Percentiles rank a stretch among this genome's conserved stretches.
These are phyloP conservation scores for Epicampocera succincta DNA, from an alignment of 2,888 invertebrate species.

Conservation along the genomic window DNA sequence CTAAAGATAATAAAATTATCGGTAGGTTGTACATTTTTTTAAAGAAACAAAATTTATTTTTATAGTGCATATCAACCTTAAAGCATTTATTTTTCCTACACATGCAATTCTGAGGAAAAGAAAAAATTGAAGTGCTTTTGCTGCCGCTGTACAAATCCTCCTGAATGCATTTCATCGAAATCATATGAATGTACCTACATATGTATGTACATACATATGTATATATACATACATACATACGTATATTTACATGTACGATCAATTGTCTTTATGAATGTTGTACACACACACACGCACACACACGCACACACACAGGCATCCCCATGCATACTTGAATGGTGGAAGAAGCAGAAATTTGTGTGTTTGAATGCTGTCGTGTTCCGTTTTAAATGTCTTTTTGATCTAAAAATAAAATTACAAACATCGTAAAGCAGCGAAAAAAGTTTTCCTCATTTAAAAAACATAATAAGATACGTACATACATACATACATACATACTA, in stretches of 20 bases:
- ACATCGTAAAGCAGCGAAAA: conserved; percentile 6
- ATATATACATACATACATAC: background rate
- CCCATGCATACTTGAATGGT: background rate
- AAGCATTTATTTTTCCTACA: conserved; percentile 16
- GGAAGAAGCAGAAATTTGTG: background rate
- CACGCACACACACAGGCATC: too few species aligned
- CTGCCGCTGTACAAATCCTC: background rate
- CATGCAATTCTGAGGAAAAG: conserved; percentile 1
- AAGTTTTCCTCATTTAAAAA: conserved; percentile 50
- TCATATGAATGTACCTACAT: conserved; percentile 3
- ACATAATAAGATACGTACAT: conserved; percentile 37
- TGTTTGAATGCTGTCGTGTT: conserved; percentile 27
- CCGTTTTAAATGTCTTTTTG: conserved; percentile 64
- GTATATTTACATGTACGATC: background rate
- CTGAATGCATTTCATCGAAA: conserved; percentile 11
- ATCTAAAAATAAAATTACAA: conserved; percentile 66
- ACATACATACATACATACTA: too few species aligned
- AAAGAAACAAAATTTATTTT: conserved; percentile 14
- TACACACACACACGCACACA: too few species aligned
- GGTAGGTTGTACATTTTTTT: background rate
- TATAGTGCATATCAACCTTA: conserved; percentile 2
- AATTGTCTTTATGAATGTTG: background rate
- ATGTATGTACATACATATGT: background rate
- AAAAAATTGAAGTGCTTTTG: background rate
- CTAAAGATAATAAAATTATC: conserved; percentile 24